Percentiles rank a stretch among this genome's conserved stretches.
Evolutionary conservation across 2,888 invertebrate species (phyloP).

Genomic region (Heliconius ismenius): DNA sequence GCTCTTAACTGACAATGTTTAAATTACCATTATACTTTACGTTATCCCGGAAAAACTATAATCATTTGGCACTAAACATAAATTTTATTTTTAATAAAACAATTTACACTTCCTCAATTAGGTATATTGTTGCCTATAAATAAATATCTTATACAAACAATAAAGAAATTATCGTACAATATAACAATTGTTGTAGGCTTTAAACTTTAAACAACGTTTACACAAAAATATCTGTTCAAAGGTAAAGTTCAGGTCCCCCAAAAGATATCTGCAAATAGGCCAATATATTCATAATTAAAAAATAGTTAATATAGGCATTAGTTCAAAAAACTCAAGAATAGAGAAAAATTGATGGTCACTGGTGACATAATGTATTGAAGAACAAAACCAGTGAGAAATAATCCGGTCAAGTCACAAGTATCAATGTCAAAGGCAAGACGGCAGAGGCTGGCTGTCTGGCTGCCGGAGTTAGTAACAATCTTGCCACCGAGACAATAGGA

Average conservation of each 20-base stretch:
- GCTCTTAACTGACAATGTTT: conserved; percentile 8
- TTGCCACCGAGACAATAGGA: conserved; percentile 35
- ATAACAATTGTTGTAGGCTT: not conserved
- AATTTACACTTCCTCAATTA: not conserved
- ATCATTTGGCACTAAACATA: conserved; percentile 33
- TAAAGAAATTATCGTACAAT: not conserved
- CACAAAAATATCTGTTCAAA: no score
- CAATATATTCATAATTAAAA: not conserved
- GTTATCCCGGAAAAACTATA: conserved; percentile 28
- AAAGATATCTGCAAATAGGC: no score
- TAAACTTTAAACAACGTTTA: no score
- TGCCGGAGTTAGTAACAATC: conserved; percentile 22
- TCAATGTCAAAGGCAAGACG: conserved; percentile 29
- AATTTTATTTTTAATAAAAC: conserved; percentile 24
- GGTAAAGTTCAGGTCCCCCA: no score
- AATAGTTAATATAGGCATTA: not conserved
- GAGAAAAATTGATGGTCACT: not conserved
- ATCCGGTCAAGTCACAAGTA: conserved; percentile 23
- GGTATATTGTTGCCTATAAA: not conserved
- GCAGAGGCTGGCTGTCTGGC: conserved; percentile 26
- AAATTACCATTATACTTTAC: conserved; percentile 23
- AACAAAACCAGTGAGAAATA: conserved; percentile 22
- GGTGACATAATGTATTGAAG: conserved; percentile 7
- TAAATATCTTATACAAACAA: not conserved
- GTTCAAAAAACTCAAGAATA: not conserved